Base-by-base conservation (phyloP, 2,797 vertebrate species). In the Cirrhinus mrigala region DNA sequence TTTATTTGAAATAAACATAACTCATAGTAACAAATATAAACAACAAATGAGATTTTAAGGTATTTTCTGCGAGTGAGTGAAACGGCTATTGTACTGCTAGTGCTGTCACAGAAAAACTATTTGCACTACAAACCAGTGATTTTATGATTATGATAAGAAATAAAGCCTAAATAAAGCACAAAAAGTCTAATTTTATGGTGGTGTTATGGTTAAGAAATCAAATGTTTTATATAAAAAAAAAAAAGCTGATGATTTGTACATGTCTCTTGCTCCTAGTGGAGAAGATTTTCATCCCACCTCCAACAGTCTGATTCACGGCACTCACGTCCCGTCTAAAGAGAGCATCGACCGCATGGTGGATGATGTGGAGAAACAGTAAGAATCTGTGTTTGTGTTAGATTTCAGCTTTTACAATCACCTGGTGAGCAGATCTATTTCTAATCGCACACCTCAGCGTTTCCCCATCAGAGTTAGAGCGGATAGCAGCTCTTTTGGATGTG, bases 301-400 rank as follows among this genome's bases (percentile, higher is more conserved):
- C 0, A 95, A 99, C 90, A 99, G 96, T 87, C 96, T 99, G 85
- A 96, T 98, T 70, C 97, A 99, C 0, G 98, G 98, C 11, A 97
- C 95, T 8, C 98, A 99, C 0, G 95, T 99, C 70, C 98, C 98
- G 0, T 92, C 95, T 29, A 94, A 96, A 88, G 96, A 97, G 0
- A 97, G 97, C 10, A 89, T 99, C 24, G 97, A 99, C 81, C 97
- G 96, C 85, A 98, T 99, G 97, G 98, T 98, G 71, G 93, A 96
- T 0, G 98, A 99, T 76, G 96, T 99, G 48, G 98, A 99, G 86
- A 99, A 98, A 90, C 98, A 99, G 98, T 99, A 94, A 97, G 98
- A 27, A 24, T 20, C 62, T 46, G 7, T 87, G 29, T 74, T 83
- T 73, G n/a, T 78, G 24, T 12, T 33, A 5, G 10, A 15, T 52